These are phyloP conservation scores for Antheraea pernyi DNA, from an alignment of 1,140 invertebrate genomes.

Conservation along the genomic window DNA sequence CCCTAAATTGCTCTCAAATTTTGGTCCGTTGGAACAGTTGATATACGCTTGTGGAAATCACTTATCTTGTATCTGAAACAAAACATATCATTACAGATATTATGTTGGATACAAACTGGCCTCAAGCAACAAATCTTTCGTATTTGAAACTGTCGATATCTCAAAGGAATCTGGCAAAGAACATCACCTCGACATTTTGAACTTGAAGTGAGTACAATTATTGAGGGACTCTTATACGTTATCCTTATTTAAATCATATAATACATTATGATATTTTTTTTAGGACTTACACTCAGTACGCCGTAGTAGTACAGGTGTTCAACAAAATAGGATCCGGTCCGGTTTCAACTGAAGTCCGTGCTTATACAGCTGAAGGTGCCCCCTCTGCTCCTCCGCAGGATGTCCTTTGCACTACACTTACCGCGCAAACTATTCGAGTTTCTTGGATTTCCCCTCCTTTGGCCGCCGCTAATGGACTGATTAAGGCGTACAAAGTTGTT, in stretches of 20 bases:
- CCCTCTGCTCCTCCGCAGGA: conserved; percentile 96
- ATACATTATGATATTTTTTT: conserved; percentile 2
- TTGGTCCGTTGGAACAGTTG: no score
- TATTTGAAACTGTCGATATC: conserved; percentile 96
- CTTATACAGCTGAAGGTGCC: conserved; percentile 95
- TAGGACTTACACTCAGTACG: conserved; percentile 96
- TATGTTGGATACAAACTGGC: conserved; percentile 95
- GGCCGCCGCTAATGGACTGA: conserved; percentile 94
- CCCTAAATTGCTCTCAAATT: no score
- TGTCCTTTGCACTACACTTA: conserved; percentile 93
- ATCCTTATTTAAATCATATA: neutral
- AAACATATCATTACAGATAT: conserved; percentile 77
- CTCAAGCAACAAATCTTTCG: conserved; percentile 92
- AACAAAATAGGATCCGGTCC: conserved; percentile 97
- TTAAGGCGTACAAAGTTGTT: conserved; percentile 97
- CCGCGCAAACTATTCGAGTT: conserved; percentile 95
- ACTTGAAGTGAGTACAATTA: conserved; percentile 83
- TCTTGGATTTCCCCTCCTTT: conserved; percentile 95
- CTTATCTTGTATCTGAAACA: no score
- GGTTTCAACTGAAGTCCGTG: conserved; percentile 92
- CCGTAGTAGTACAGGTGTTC: conserved; percentile 96
- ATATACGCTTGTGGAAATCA: no score
- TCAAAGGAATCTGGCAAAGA: conserved; percentile 94
- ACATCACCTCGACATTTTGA: conserved; percentile 90
- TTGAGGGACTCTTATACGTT: neutral